Evolutionary conservation across 2,888 invertebrate species (phyloP).

Genomic region (Neoaliturus tenellus): DNA sequence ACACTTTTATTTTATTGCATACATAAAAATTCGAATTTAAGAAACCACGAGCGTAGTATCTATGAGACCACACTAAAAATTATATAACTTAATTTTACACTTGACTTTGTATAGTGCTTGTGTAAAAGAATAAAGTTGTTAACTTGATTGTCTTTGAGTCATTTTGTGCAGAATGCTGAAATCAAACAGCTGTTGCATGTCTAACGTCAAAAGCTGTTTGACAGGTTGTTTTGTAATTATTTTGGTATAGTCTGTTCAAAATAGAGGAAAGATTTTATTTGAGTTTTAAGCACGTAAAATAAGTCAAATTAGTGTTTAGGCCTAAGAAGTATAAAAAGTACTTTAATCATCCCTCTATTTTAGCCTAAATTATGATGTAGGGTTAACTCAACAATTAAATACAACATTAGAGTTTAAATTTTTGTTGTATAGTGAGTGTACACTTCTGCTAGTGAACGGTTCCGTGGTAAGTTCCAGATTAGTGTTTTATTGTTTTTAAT

Average conservation of each 20-base stretch:
- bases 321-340: neutral
- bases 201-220: slow-evolving; percentile 11
- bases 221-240: slow-evolving; percentile 16
- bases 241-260: neutral
- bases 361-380: neutral
- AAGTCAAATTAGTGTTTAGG: neutral
- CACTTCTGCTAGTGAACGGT: neutral
- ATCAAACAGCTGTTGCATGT: neutral
- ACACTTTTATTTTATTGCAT: too few relatives aligned
- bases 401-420: neutral
- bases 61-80: too few relatives aligned
- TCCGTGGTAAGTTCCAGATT: neutral
- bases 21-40: too few relatives aligned
- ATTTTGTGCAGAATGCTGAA: neutral
- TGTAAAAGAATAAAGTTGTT: too few relatives aligned
- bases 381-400: neutral
- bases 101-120: too few relatives aligned
- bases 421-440: neutral
- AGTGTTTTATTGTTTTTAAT: neutral
- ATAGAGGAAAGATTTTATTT: neutral
- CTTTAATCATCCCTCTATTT: neutral
- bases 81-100: too few relatives aligned
- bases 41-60: too few relatives aligned
- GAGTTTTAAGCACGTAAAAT: neutral
- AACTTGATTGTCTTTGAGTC: too few relatives aligned